Evolutionary conservation across 2,888 invertebrate genomes (phyloP), one percentile per base, ranked within the genome.

Genomic region (Mactromeris polynyma): DNA sequence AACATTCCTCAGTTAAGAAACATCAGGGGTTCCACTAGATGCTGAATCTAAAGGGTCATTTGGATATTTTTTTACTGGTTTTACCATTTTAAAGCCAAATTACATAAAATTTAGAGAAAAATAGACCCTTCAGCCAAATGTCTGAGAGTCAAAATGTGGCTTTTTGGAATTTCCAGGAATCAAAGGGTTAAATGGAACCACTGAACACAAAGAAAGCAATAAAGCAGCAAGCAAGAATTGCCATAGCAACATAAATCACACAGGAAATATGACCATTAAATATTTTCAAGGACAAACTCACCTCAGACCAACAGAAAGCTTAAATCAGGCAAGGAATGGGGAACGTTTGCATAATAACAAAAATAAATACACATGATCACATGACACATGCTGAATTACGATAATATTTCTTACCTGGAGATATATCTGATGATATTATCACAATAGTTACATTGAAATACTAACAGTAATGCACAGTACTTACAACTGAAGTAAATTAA

Each of bases 351-450:
- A 83, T 21, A 69, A 69, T 21, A 26, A 73, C 4, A 2, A 9
- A 73, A 73, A 73, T 26, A 17, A 33, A 33, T 73, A 73, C 26
- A 73, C 4, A 26, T 73, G 33, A 73, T 36, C 31, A 73, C 33
- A 36, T 38, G 33, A n/a, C 36, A 33, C 83, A 83, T 83, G 83
- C 83, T 83, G 42, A 73, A 40, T 31, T 19, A 83, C 83, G 40
- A 83, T 83, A 64, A 38, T n/a, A 46, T 33, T 38, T 17, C 86
- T 86, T 73, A 86, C 86, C 86, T 86, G 86, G 9, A 81, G 82
- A 82, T 82, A 86, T 21, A 82, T 86, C 86, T 86, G 46, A 58
- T 31, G 51, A 21, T 73, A 36, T 42, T 54, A 84, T 58, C 31
- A 82, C 82, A 86, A 85, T 85, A 54, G 21, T 81, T 51, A 33